These are phyloP conservation scores for Caranx ignobilis DNA, from an alignment of 2,113 vertebrate species.

Conservation along the genomic window DNA sequence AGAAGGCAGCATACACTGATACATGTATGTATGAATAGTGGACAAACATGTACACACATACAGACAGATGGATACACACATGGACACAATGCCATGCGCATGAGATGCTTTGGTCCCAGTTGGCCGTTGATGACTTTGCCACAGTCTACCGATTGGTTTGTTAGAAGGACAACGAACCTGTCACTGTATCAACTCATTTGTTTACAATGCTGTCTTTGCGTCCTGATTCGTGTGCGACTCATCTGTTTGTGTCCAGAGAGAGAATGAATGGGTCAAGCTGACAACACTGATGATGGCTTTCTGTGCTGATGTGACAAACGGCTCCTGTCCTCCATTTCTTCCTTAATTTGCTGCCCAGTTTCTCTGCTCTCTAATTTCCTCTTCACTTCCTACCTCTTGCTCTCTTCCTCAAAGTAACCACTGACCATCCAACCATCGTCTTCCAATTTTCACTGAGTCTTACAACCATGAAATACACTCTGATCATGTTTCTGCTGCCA, in stretches of 20 bases:
- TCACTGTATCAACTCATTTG: background rate
- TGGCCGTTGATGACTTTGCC: slow-evolving; percentile 10
- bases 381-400: background rate
- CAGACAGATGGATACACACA: background rate
- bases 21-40: background rate
- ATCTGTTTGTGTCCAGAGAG: background rate
- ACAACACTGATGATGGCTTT: background rate
- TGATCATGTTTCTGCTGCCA: slow-evolving; percentile 1
- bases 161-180: slow-evolving; percentile 13
- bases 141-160: slow-evolving; percentile 29
- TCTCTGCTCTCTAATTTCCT: background rate
- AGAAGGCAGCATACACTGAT: background rate
- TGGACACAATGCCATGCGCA: background rate
- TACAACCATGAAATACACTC: slow-evolving; percentile 17
- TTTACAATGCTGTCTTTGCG: background rate
- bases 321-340: background rate
- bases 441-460: slow-evolving; percentile 18
- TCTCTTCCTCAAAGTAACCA: background rate
- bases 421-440: background rate
- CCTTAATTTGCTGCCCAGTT: background rate
- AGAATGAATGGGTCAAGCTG: slow-evolving; percentile 1
- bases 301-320: slow-evolving; percentile 10
- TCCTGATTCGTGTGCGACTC: background rate
- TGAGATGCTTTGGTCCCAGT: slow-evolving; percentile 11
- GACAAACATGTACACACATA: background rate